These are phyloP conservation scores for Clavelina lepadiformis DNA, from an alignment of 23 tunicate genomes.

Conservation along the genomic window DNA sequence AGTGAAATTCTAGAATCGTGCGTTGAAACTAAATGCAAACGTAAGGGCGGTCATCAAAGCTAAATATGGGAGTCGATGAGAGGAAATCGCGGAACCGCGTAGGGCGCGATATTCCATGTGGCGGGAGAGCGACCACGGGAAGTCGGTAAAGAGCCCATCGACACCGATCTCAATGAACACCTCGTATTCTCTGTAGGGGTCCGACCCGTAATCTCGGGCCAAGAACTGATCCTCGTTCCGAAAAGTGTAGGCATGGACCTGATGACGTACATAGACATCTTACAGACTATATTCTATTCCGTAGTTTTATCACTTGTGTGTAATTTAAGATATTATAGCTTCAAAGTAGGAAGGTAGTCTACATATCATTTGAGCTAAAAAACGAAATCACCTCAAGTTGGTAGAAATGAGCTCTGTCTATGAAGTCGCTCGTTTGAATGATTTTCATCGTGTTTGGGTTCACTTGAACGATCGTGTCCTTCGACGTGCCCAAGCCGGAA, in stretches of 20 bases:
- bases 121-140: constrained; percentile 51
- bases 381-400: constrained; percentile 61
- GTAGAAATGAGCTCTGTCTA: constrained; percentile 32
- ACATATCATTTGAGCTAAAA: too few relatives aligned
- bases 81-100: too few relatives aligned
- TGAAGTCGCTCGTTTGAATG: constrained; percentile 26
- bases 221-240: constrained; percentile 77
- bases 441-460: constrained; percentile 34
- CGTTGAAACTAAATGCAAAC: too few relatives aligned
- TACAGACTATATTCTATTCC: too few relatives aligned
- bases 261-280: too few relatives aligned
- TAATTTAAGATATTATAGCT: too few relatives aligned
- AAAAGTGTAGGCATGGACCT: constrained; percentile 91
- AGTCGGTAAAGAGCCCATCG: constrained; percentile 85
- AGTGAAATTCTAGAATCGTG: too few relatives aligned
- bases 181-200: constrained; percentile 65
- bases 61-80: too few relatives aligned
- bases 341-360: too few relatives aligned
- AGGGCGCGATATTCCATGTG: too few relatives aligned
- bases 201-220: constrained; percentile 66
- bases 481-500: constrained; percentile 73
- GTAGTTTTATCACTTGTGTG: too few relatives aligned
- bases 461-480: constrained; percentile 45
- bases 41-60: too few relatives aligned
- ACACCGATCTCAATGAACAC: constrained; percentile 48